Base-by-base conservation (phyloP, 2,888 invertebrate genomes). In the Phragmatobia fuliginosa region DNA sequence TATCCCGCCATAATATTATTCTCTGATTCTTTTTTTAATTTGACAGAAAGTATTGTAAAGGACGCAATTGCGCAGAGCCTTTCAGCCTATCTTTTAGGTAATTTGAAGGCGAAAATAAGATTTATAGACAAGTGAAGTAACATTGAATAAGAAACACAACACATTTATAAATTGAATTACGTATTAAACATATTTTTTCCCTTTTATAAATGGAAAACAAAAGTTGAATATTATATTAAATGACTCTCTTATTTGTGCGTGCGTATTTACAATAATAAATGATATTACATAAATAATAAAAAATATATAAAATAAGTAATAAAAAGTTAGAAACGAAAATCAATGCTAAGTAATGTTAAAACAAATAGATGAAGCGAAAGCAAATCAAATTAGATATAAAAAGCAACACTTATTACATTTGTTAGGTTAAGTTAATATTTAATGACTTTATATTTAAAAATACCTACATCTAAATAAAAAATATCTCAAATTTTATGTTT, bases 331-430 rank as follows among this genome's bases (percentile, higher is more conserved):
- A 25, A 14, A 64, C 52, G 18, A 32, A 49, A 33, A 52, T 25
- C 25, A 33, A 18, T 49, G 5, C 21, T 41, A 62, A 31, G 41
- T 14, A 62, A 18, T 28, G 21, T 28, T 62, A 31, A 62, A 31
- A 28, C 45, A 74, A 45, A 74, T 66, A 72, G 41, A 68, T 32
- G 66, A 70, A 77, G 80, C 80, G 66, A 70, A 79, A 80, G 75
- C 80, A 33, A 33, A 41, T 71, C 59, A 63, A 28, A 60, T 60
- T 38, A 66, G 16, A 71, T 41, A 71, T 41, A 52, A 49, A 21
- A 63, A 49, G n/a, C n/a, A 32, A 49, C 3, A 28, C 36, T 38
- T 28, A 38, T 11, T 52, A 25, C 1, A 25, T n/a, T 3, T n/a
- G n/a, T 45, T 49, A 49, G 1, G 25, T 28, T 28, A 28, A 3